These are phyloP conservation scores for Brotula barbata DNA, from an alignment of 2,797 vertebrate species.

Conservation along the genomic window DNA sequence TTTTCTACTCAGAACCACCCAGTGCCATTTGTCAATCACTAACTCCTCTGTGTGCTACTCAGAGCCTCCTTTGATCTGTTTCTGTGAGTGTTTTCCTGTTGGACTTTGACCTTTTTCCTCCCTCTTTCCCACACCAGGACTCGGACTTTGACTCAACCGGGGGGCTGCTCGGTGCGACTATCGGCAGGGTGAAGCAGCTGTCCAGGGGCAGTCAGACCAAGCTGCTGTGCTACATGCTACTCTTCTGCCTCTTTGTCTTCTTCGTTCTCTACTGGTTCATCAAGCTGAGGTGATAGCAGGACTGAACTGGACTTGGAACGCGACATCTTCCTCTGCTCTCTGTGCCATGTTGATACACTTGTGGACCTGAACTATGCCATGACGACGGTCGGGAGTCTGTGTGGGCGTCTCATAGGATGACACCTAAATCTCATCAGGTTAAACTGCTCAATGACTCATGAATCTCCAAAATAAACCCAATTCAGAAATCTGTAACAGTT, in stretches of 20 bases:
- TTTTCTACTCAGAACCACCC: too few relatives aligned
- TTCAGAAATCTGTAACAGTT: too few relatives aligned
- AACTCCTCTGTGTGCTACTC: too few relatives aligned
- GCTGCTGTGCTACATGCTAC: constrained; percentile 92
- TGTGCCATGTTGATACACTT: constrained; percentile 36
- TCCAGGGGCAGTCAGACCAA: constrained; percentile 96
- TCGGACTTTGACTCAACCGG: constrained; percentile 93
- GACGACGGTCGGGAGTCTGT: constrained; percentile 1
- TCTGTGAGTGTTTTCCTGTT: not conserved
- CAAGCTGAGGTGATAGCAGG: constrained; percentile 77
- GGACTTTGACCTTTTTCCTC: constrained; percentile 7
- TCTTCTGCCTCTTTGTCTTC: constrained; percentile 94
- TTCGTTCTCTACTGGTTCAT: constrained; percentile 96
- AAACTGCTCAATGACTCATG: too few relatives aligned
- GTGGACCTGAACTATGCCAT: constrained; percentile 18
- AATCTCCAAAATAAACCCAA: too few relatives aligned
- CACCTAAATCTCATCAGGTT: too few relatives aligned
- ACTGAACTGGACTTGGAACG: constrained; percentile 12
- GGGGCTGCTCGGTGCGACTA: constrained; percentile 91
- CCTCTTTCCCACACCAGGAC: constrained; percentile 77
- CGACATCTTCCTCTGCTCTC: constrained; percentile 6
- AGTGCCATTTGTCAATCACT: too few relatives aligned
- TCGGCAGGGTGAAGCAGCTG: constrained; percentile 89
- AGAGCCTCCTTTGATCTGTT: not conserved
- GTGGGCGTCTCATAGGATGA: too few relatives aligned